phyloP scores from a whole-genome alignment of 2,113 vertebrate species.

The Xerus inauris region DNA sequence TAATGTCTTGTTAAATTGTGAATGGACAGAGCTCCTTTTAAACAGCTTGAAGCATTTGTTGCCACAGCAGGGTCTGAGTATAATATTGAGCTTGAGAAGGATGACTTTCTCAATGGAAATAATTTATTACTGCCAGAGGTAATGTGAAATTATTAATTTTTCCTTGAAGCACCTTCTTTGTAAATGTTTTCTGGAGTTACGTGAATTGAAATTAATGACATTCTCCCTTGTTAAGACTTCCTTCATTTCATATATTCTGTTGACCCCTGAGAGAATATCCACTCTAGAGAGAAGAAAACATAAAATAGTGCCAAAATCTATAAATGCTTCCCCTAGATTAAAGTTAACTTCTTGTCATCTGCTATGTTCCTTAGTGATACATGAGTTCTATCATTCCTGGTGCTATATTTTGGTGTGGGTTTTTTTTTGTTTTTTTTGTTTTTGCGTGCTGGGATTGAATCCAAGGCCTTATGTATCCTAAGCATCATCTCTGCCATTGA shows the following conservation, averaged over 20 bases:
- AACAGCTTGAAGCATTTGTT: slow-evolving; percentile 38
- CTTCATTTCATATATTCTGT: slow-evolving; percentile 44
- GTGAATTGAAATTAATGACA: slow-evolving; percentile 65
- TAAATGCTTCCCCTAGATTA: too few species aligned
- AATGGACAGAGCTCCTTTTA: background rate
- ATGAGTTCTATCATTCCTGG: background rate
- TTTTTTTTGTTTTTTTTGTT: background rate
- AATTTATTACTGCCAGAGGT: slow-evolving; percentile 62
- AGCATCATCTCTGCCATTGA: background rate
- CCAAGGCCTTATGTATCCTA: background rate
- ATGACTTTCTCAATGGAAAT: slow-evolving; percentile 62
- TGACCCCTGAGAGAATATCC: slow-evolving; percentile 48
- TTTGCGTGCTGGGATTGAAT: background rate
- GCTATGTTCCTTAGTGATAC: background rate
- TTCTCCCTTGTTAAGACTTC: slow-evolving; percentile 46
- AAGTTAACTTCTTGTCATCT: background rate
- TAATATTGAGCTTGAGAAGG: slow-evolving; percentile 44
- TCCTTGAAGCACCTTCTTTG: slow-evolving; percentile 44
- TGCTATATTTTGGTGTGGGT: background rate
- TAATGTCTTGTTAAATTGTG: slow-evolving; percentile 2
- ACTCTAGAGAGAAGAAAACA: background rate
- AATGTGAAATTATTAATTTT: slow-evolving; percentile 59
- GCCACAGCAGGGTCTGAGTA: slow-evolving; percentile 15
- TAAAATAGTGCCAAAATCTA: background rate
- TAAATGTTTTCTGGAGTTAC: slow-evolving; percentile 59